Percentiles rank a stretch among this genome's conserved stretches.
These are phyloP conservation scores for Astropecten irregularis DNA, from an alignment of 53 echinoderm and acorn worm species.

Conservation along the genomic window DNA sequence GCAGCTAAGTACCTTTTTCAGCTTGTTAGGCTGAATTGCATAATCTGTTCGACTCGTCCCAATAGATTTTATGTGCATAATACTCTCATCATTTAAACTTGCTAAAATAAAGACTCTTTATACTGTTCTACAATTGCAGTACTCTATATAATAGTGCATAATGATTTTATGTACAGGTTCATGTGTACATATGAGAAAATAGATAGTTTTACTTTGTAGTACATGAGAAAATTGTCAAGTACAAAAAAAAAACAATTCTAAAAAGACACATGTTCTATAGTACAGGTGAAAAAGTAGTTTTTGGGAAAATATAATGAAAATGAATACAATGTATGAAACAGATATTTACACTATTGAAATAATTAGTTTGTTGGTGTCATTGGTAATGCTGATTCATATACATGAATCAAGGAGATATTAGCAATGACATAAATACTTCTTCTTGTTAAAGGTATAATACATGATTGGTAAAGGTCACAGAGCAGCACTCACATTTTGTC, in stretches of 20 bases:
- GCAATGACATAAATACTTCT: too few species aligned
- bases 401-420: too few species aligned
- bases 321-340: slow-evolving; percentile 3
- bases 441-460: too few species aligned
- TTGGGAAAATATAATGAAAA: too few species aligned
- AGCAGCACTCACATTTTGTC: too few species aligned
- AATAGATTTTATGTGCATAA: too few species aligned
- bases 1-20: too few species aligned
- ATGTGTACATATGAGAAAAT: not conserved
- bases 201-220: slow-evolving; percentile 5
- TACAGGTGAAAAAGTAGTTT: slow-evolving; percentile 3
- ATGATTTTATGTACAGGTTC: slow-evolving; percentile 23
- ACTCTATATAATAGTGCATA: slow-evolving; percentile 30
- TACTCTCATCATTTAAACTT: slow-evolving; percentile 18
- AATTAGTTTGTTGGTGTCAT: too few species aligned
- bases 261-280: not conserved
- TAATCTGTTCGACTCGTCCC: too few species aligned
- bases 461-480: too few species aligned
- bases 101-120: slow-evolving; percentile 21
- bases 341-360: slow-evolving; percentile 6
- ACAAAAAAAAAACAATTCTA: slow-evolving; percentile 6
- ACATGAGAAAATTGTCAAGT: not conserved
- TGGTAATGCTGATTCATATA: too few species aligned
- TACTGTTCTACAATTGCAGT: slow-evolving; percentile 30
- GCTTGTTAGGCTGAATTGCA: too few species aligned